Percentiles rank a stretch among this genome's conserved stretches.
Evolutionary conservation across 2,113 vertebrate species (phyloP).

Genomic region (Cranoglanis bouderius): DNA sequence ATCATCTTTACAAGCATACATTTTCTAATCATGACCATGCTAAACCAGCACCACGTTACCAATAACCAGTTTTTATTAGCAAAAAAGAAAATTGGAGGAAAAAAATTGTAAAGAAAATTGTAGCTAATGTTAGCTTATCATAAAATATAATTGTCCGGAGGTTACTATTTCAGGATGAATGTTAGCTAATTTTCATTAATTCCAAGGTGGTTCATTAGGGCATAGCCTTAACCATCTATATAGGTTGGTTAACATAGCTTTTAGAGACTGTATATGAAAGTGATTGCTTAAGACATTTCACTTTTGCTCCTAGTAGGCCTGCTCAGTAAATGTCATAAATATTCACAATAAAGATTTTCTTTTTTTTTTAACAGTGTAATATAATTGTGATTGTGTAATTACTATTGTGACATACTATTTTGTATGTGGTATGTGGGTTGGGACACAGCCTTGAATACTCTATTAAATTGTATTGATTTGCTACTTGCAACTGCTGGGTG

Average conservation of each 20-base stretch:
- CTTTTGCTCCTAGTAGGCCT: not conserved
- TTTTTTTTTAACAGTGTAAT: not conserved
- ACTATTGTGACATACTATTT: not conserved
- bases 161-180: not conserved
- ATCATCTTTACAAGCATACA: not conserved
- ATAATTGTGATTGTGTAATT: too few species aligned
- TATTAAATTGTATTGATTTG: conserved; percentile 15
- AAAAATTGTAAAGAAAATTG: too few species aligned
- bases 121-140: not conserved
- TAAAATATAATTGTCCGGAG: not conserved
- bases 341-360: not conserved
- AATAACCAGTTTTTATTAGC: too few species aligned
- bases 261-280: not conserved
- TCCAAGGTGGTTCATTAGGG: not conserved
- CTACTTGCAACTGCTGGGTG: not conserved
- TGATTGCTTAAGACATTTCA: not conserved
- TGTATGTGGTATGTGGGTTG: not conserved
- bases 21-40: not conserved
- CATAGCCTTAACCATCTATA: not conserved
- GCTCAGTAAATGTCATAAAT: not conserved
- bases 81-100: too few species aligned
- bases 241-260: not conserved
- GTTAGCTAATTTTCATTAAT: not conserved
- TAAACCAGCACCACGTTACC: not conserved
- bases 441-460: not conserved